Percentiles rank a stretch among this genome's conserved stretches.
Evolutionary conservation across 2,888 invertebrate genomes (phyloP).

Genomic region (Drosophila picticornis): DNA sequence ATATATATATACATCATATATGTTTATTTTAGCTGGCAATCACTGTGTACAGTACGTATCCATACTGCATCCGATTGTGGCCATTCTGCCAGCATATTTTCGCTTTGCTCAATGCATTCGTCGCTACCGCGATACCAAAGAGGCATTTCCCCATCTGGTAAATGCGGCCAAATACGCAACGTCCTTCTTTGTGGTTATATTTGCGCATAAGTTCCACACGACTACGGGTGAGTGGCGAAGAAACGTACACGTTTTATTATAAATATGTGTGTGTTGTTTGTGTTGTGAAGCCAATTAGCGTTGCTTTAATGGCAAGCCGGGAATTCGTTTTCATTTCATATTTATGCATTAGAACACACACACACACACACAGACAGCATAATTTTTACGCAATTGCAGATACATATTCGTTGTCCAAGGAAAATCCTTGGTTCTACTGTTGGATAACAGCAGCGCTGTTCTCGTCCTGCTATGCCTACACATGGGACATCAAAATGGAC

Average conservation of each 20-base stretch:
- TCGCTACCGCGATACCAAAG: slow-evolving; percentile 92
- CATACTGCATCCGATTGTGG: slow-evolving; percentile 88
- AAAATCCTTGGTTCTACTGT: slow-evolving; percentile 89
- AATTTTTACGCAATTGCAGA: slow-evolving; percentile 29
- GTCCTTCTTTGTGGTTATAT: slow-evolving; percentile 93
- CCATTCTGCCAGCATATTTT: slow-evolving; percentile 93
- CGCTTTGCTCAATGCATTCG: slow-evolving; percentile 94
- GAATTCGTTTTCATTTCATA: slow-evolving; percentile 60
- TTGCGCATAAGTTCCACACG: slow-evolving; percentile 86
- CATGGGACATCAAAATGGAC: slow-evolving; percentile 96
- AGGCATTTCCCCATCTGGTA: slow-evolving; percentile 92
- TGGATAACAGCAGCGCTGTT: slow-evolving; percentile 90
- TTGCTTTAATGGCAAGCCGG: slow-evolving; percentile 35
- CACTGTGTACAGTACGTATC: slow-evolving; percentile 86
- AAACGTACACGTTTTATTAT: slow-evolving; percentile 15
- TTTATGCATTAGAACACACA: slow-evolving; percentile 10
- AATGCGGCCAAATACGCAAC: slow-evolving; percentile 96
- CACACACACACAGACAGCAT: not conserved
- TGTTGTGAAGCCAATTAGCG: slow-evolving; percentile 61
- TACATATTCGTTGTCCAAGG: slow-evolving; percentile 83
- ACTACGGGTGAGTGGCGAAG: slow-evolving; percentile 78
- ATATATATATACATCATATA: slow-evolving; percentile 1
- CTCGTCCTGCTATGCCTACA: slow-evolving; percentile 92
- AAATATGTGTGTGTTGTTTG: slow-evolving; percentile 49
- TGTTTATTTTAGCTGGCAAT: slow-evolving; percentile 84